phyloP scores from a whole-genome alignment of 2,797 vertebrate genomes.

The Ceryle rudis region DNA sequence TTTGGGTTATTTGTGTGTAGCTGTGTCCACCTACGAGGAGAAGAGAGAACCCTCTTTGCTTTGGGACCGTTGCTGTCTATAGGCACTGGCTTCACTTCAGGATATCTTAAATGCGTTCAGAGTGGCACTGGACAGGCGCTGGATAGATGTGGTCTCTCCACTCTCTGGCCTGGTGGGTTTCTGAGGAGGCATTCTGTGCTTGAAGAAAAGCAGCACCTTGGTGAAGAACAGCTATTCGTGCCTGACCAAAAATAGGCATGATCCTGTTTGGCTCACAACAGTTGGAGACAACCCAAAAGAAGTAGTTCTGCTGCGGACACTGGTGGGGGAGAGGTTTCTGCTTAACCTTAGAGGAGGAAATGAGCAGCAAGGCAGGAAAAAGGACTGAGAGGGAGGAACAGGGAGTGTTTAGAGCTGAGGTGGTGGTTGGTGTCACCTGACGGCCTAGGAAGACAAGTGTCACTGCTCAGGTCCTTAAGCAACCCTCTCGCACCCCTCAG shows the following conservation, averaged over 20 bases:
- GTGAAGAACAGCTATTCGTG: accelerated
- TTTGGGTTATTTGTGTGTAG: neutral
- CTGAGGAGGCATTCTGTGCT: neutral
- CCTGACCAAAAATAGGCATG: neutral
- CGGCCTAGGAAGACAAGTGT: neutral
- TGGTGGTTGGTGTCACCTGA: neutral
- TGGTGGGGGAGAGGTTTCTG: neutral
- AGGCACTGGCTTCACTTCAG: neutral
- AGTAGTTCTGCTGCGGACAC: neutral
- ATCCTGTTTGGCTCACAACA: accelerated
- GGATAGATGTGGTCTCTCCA: accelerated
- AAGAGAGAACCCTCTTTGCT: neutral
- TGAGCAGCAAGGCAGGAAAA: neutral
- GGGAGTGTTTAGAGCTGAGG: neutral
- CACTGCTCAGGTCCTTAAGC: neutral
- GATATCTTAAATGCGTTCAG: accelerated
- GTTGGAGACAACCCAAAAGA: neutral
- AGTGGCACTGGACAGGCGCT: accelerated
- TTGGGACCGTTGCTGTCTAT: accelerated
- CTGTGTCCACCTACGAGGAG: accelerated
- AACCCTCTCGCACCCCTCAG: neutral
- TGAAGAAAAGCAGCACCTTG: neutral
- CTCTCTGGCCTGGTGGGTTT: neutral
- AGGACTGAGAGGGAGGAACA: neutral
- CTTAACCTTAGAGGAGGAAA: neutral